These are phyloP conservation scores for Etheostoma spectabile DNA, from an alignment of 2,113 vertebrate species.

Conservation along the genomic window DNA sequence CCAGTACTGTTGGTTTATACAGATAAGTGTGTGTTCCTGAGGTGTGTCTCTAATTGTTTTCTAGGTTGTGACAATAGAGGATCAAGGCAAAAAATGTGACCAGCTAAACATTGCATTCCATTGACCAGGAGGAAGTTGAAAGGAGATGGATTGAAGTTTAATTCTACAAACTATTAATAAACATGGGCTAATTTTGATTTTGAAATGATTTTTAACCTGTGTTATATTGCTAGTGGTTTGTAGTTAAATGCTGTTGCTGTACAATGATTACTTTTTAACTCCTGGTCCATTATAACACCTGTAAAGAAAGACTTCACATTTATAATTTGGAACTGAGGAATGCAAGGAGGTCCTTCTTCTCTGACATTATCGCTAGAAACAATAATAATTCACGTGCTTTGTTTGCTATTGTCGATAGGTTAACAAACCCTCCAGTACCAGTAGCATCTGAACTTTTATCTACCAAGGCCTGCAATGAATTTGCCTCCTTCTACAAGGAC, in stretches of 20 bases:
- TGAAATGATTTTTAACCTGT: neutral
- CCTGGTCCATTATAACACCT: too few species aligned
- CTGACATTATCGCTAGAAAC: too few species aligned
- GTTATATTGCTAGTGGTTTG: neutral
- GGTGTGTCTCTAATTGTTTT: conserved; percentile 61
- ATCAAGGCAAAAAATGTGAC: conserved; percentile 39
- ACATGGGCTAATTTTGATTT: neutral
- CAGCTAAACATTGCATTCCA: conserved; percentile 3
- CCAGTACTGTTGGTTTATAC: conserved; percentile 20
- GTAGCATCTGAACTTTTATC: too few species aligned
- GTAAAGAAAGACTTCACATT: too few species aligned
- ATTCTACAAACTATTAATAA: conserved; percentile 13
- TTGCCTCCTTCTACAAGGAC: too few species aligned
- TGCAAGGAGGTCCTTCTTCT: too few species aligned
- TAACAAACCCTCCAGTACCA: too few species aligned
- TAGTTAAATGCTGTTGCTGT: conserved; percentile 26
- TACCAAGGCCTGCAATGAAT: too few species aligned
- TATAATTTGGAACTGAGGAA: too few species aligned
- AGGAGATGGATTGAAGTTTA: neutral
- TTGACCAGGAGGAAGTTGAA: neutral
- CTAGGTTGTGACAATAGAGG: conserved; percentile 41
- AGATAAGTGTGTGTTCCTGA: conserved; percentile 58
- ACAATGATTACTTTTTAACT: neutral
- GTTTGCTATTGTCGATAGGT: too few species aligned
- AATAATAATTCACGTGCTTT: too few species aligned